These are phyloP conservation scores for Augochlora pura DNA, from an alignment of 1,140 invertebrate genomes.

Conservation along the genomic window DNA sequence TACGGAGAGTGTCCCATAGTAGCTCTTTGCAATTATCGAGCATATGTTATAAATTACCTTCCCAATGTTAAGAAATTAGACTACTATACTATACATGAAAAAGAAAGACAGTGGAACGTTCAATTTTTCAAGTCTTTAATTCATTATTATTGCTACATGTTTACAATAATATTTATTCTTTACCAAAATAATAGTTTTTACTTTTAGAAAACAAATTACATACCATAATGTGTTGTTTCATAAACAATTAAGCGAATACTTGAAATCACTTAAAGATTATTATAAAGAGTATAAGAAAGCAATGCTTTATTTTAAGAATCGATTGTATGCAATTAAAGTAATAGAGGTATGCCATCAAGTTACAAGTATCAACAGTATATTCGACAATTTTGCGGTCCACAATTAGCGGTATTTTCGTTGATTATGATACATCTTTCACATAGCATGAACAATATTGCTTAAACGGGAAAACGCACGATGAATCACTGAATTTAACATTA, in stretches of 20 bases:
- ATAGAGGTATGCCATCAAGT: not conserved
- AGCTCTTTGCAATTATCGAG: conserved; percentile 51
- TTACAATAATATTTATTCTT: not conserved
- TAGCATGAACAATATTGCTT: conserved; percentile 2
- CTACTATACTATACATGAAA: conserved; percentile 40
- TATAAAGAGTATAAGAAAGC: conserved; percentile 7
- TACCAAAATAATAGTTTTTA: conserved; percentile 2
- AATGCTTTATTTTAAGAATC: conserved; percentile 1
- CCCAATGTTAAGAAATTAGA: conserved; percentile 44
- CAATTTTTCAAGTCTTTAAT: conserved; percentile 50
- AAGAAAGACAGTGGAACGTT: conserved; percentile 37
- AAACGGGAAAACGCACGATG: not conserved
- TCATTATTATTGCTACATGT: not conserved
- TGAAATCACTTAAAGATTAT: conserved; percentile 10
- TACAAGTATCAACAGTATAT: not conserved
- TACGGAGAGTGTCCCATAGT: conserved; percentile 59
- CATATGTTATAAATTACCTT: conserved; percentile 40
- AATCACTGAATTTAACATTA: not conserved
- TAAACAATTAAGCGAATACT: conserved; percentile 37
- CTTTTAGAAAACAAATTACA: conserved; percentile 48
- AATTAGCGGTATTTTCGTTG: not conserved
- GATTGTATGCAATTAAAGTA: conserved; percentile 10
- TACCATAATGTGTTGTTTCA: conserved; percentile 45
- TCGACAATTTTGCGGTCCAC: not conserved
- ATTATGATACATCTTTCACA: not conserved